Base-by-base conservation (phyloP, 2,113 vertebrate species). In the Triplophysa siluroides region DNA sequence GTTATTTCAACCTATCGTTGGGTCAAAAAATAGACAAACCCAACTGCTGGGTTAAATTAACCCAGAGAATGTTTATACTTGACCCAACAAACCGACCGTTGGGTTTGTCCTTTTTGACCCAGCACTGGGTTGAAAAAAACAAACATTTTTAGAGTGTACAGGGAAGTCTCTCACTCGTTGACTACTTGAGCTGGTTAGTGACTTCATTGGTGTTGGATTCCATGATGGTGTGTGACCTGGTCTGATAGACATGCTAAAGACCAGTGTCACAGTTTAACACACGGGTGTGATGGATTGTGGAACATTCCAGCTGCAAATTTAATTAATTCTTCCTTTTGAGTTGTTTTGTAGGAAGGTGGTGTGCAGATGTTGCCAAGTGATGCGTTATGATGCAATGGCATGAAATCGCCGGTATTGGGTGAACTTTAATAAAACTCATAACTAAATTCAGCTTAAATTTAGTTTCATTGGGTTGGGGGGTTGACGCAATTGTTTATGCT, bases 151-250 rank as follows among this genome's bases (percentile, higher is more conserved):
- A 4, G 33, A 38, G 33, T 7, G 33, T 38, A 38, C 24, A 72
- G 45, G 29, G 78, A 19, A 80, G 54, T 72, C 24, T 38, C 43
- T n/a, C 41, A 29, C 1, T 74, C 21, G 54, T 58, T 58, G n/a
- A 41, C 26, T 29, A 29, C 2, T 29, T 29, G 71, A 13, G 10
- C 60, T 52, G 50, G 50, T 71, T 52, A 64, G 67, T 63, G 58
- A 72, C 60, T 73, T 52, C 8, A 29, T 72, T 23, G 60, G 69
- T 73, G 69, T 13, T 23, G 78, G 45, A 80, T 72, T 80, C 69
- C 10, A 38, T 23, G 78, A 54, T 4, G 21, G 58, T 52, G 60
- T 64, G 68, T 33, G 68, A 79, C 64, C 56, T 47, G 52, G 19
- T 71, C 54, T 45, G 38, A 68, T 21, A 69, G 65, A 45, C 11